Evolutionary conservation across 2,113 vertebrate genomes (phyloP).

Genomic region (Morone chrysops): DNA sequence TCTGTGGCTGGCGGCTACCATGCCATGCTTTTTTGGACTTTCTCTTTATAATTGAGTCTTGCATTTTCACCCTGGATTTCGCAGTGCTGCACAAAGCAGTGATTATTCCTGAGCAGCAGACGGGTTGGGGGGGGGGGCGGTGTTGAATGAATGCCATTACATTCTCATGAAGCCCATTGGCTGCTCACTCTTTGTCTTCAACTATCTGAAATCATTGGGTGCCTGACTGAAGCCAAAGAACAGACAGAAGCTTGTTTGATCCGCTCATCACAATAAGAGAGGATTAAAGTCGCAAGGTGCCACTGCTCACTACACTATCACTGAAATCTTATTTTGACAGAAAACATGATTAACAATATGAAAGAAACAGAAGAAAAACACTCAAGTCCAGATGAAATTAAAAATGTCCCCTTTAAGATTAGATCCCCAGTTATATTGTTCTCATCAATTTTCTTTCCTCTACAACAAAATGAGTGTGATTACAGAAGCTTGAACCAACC

Average conservation of each 20-base stretch:
- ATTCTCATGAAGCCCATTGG: conserved; percentile 81
- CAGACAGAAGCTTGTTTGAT: conserved; percentile 39
- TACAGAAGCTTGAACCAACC: too few relatives aligned
- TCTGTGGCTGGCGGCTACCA: conserved; percentile 79
- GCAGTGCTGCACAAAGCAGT: conserved; percentile 83
- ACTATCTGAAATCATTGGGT: conserved; percentile 13
- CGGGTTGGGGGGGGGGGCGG: conserved; percentile 40
- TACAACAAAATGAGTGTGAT: too few relatives aligned
- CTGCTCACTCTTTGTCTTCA: conserved; percentile 48
- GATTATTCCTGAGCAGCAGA: conserved; percentile 83
- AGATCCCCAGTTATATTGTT: too few relatives aligned
- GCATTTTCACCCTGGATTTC: conserved; percentile 78
- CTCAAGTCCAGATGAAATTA: too few relatives aligned
- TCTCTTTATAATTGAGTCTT: conserved; percentile 36
- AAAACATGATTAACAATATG: neutral
- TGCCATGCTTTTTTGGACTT: conserved; percentile 71
- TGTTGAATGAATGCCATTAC: conserved; percentile 77
- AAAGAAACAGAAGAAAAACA: too few relatives aligned
- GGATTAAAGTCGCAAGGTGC: neutral
- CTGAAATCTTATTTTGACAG: neutral
- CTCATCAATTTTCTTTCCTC: too few relatives aligned
- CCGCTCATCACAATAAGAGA: conserved; percentile 42
- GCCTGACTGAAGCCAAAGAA: conserved; percentile 22
- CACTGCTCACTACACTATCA: neutral
- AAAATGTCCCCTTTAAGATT: too few relatives aligned